These are phyloP conservation scores for Pedetes capensis DNA, from an alignment of 2,113 vertebrate genomes.

Conservation along the genomic window DNA sequence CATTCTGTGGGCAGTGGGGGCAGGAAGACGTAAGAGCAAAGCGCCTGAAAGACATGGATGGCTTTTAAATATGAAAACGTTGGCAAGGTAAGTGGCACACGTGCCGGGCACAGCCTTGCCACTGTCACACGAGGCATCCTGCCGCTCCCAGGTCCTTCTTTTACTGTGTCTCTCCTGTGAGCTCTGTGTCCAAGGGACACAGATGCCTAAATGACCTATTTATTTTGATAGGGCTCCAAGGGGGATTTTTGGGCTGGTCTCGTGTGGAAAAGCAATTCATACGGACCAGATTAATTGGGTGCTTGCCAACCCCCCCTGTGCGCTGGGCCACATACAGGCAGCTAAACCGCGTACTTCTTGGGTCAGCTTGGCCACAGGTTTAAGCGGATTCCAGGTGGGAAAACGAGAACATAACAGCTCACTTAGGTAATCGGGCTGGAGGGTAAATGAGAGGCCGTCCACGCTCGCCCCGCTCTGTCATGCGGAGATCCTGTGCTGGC, in stretches of 20 bases:
- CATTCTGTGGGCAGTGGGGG: background rate
- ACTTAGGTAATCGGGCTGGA: background rate
- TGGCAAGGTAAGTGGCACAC: background rate
- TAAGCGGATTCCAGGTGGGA: background rate
- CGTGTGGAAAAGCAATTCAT: conserved; percentile 26
- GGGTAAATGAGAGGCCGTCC: background rate
- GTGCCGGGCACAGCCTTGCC: background rate
- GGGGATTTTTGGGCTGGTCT: background rate
- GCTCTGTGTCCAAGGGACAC: conserved; percentile 33
- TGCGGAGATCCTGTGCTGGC: background rate
- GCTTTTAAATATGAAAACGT: conserved; percentile 21
- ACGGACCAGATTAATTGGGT: conserved; percentile 21
- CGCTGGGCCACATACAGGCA: background rate
- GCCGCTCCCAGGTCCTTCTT: background rate
- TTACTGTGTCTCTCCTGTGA: background rate
- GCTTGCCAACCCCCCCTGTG: conserved; percentile 12
- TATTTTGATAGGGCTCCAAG: conserved; percentile 64
- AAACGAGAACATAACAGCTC: background rate
- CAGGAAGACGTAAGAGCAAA: conserved; percentile 30
- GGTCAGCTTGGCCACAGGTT: background rate
- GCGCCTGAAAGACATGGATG: background rate
- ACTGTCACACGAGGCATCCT: background rate
- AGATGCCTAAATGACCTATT: conserved; percentile 27
- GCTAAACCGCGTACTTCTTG: background rate
- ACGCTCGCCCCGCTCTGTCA: background rate